phyloP scores from a whole-genome alignment of 2,888 invertebrate species.

The Folsomia manolachei region DNA sequence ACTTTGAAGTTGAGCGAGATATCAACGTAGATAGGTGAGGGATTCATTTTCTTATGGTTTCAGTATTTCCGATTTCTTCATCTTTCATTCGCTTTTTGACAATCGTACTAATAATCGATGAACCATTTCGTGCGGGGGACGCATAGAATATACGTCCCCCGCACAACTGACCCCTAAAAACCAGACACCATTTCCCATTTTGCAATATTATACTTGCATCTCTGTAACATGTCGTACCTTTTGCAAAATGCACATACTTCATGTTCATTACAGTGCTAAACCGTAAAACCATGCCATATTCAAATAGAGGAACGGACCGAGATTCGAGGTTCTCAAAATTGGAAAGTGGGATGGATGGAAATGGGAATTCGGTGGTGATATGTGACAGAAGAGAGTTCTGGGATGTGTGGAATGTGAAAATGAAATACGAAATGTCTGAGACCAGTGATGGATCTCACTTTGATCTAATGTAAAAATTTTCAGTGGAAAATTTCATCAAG shows the following conservation, averaged over 20 bases:
- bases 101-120: too few relatives aligned
- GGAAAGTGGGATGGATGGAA: conserved; percentile 10
- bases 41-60: too few relatives aligned
- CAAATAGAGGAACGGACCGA: neutral
- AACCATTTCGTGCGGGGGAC: too few relatives aligned
- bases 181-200: too few relatives aligned
- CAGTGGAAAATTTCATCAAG: conserved; percentile 36
- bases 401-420: neutral
- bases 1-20: too few relatives aligned
- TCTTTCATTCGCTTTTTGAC: too few relatives aligned
- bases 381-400: neutral
- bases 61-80: too few relatives aligned
- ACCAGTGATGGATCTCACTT: conserved; percentile 41
- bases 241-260: neutral
- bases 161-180: too few relatives aligned
- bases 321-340: neutral
- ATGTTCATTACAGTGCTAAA: neutral
- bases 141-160: too few relatives aligned
- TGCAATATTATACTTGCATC: too few relatives aligned
- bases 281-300: neutral
- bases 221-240: too few relatives aligned
- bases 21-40: too few relatives aligned
- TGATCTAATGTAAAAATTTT: conserved; percentile 44
- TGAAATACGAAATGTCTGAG: neutral
- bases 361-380: neutral